These are phyloP conservation scores for Mesocentrotus franciscanus DNA, from an alignment of 53 echinoderm and acorn worm species.

Conservation along the genomic window DNA sequence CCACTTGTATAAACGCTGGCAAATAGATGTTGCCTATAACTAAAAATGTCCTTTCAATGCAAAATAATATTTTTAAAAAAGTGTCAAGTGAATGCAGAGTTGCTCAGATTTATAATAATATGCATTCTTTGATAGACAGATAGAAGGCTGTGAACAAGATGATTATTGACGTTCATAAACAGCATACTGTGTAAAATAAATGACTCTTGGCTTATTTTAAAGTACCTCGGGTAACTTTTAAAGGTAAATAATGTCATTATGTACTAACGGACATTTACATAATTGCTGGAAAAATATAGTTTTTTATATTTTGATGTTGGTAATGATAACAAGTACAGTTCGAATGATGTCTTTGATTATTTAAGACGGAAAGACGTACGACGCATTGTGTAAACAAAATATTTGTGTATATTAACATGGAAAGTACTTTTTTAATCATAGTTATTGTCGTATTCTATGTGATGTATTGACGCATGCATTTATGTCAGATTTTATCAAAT, in stretches of 20 bases:
- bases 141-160: no score
- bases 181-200: no score
- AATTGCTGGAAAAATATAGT: background rate
- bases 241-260: no score
- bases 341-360: constrained; percentile 2
- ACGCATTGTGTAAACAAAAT: background rate
- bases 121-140: background rate
- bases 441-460: background rate
- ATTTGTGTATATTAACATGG: background rate
- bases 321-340: background rate
- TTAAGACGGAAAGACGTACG: constrained; percentile 12
- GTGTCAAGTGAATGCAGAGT: no score
- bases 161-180: no score
- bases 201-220: no score
- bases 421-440: background rate
- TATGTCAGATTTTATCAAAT: background rate
- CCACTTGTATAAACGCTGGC: no score
- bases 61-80: no score
- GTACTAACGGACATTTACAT: no score
- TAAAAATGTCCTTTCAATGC: no score
- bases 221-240: no score
- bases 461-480: background rate
- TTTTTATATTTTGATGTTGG: background rate
- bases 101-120: background rate
- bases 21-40: no score